These are phyloP conservation scores for Tuberolachnus salignus DNA, from an alignment of 2,888 invertebrate species.

Conservation along the genomic window DNA sequence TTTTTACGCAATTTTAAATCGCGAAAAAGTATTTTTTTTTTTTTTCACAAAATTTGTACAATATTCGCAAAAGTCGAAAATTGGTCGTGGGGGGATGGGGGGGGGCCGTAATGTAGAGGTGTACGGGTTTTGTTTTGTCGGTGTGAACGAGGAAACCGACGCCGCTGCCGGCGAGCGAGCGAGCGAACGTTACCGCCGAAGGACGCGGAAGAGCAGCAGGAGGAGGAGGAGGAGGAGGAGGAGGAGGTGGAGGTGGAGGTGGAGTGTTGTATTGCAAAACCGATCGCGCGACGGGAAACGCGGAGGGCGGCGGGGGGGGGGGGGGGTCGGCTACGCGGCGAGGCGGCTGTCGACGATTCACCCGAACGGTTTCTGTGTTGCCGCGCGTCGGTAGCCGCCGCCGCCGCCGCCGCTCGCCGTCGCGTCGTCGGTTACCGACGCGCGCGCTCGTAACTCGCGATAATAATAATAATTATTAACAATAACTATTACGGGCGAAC, in stretches of 20 bases:
- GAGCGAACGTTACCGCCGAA: neutral
- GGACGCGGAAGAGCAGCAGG: neutral
- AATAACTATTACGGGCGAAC: slow-evolving; percentile 12
- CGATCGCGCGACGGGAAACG: slow-evolving; percentile 19
- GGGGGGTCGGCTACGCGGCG: neutral
- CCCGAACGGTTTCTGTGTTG: slow-evolving; percentile 4
- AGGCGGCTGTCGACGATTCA: slow-evolving; percentile 19
- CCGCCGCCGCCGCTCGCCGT: neutral
- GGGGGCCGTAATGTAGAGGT: neutral
- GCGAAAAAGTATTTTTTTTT: no score
- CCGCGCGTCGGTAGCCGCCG: neutral
- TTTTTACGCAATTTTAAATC: no score
- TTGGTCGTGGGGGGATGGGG: slow-evolving; percentile 5
- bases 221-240: neutral
- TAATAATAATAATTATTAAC: slow-evolving; percentile 6
- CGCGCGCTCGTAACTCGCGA: neutral
- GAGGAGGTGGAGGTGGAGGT: neutral
- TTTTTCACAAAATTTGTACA: no score
- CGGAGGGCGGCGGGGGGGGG: slow-evolving; percentile 1
- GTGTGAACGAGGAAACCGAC: slow-evolving; percentile 23
- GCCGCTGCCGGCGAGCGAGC: neutral
- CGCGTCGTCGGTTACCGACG: no score
- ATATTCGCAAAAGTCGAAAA: no score
- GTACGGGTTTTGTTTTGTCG: neutral
- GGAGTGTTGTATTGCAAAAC: slow-evolving; percentile 8